Base-by-base conservation (phyloP, 2,888 invertebrate species). In the Philonicus albiceps region DNA sequence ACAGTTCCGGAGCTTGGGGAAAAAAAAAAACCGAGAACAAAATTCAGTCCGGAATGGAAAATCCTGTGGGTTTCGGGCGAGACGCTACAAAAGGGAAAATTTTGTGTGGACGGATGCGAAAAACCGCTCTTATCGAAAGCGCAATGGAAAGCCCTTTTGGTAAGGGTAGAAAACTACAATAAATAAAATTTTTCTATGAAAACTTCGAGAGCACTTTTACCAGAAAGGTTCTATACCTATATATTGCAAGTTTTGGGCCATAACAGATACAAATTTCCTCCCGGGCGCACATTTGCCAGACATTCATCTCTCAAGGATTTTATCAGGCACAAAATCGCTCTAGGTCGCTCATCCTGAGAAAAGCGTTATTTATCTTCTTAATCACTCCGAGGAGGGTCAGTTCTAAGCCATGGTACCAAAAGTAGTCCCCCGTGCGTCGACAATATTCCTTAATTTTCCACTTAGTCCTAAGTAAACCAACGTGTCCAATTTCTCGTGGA, bases 401-500 rank as follows among this genome's bases (percentile, higher is more conserved):
- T 37, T 34, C 22, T 64, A 13, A n/a, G 19, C 11, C 55, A 27
- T 13, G 13, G 27, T 22, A 64, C 7, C 8, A 34, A 49, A 30
- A 19, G n/a, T 11, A 34, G 81, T 22, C 64, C 64, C 30, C 34
- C 2, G 22, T 55, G 55, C 16, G 55, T 55, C 34, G 34, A 55
- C 19, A 55, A 55, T 55, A 64, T 55, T 55, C 81, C 81, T 81
- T 81, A 81, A 81, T 81, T 55, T 81, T 34, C 53, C 81, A 81
- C 55, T 81, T 81, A 81, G 34, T 81, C 81, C 81, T 81, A 81
- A 81, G 81, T 34, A 81, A 81, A 81, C 81, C 34, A 19, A 81
- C 55, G 81, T 81, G 81, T 81, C 81, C 64, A 81, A 81, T 81
- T 81, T 81, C 55, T 64, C 30, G 80, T 22, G 16, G 53, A 81